phyloP scores from a whole-genome alignment of 2,888 invertebrate genomes.

The Ophonus ardosiacus region DNA sequence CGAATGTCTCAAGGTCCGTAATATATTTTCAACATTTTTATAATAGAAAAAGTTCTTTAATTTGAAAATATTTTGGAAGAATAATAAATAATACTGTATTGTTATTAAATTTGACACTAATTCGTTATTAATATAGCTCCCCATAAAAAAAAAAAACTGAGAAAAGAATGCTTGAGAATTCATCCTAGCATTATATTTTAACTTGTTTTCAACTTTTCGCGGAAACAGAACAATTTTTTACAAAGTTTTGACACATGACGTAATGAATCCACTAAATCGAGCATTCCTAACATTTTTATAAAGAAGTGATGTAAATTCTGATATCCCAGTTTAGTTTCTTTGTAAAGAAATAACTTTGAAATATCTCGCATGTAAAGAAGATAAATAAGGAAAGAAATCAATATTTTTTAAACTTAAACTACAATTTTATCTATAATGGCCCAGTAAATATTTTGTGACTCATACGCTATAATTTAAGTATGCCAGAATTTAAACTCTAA shows the following conservation, averaged over 20 bases:
- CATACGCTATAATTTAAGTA: neutral
- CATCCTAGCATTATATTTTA: slow-evolving; percentile 4
- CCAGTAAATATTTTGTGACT: slow-evolving; percentile 19
- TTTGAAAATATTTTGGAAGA: slow-evolving; percentile 5
- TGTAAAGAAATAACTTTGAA: neutral
- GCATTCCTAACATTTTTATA: slow-evolving; percentile 12
- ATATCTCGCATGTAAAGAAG: neutral
- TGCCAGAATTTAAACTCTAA: too few species aligned
- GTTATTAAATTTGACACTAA: slow-evolving; percentile 21
- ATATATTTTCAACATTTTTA: neutral
- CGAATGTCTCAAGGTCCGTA: neutral
- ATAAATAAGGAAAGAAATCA: slow-evolving; percentile 8
- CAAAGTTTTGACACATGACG: slow-evolving; percentile 34
- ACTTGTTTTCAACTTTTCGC: slow-evolving; percentile 20
- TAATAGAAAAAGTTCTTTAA: too few species aligned
- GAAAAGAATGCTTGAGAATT: neutral
- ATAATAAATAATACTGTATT: neutral
- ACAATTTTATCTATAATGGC: neutral
- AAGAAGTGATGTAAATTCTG: slow-evolving; percentile 17
- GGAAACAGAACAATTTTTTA: slow-evolving; percentile 18
- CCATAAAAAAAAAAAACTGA: neutral
- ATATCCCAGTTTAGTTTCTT: neutral
- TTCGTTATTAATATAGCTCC: slow-evolving; percentile 5
- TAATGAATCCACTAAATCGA: slow-evolving; percentile 22
- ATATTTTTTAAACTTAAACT: slow-evolving; percentile 21